phyloP scores from a whole-genome alignment of 53 echinoderm and acorn worm genomes.

The Apostichopus leukothele region DNA sequence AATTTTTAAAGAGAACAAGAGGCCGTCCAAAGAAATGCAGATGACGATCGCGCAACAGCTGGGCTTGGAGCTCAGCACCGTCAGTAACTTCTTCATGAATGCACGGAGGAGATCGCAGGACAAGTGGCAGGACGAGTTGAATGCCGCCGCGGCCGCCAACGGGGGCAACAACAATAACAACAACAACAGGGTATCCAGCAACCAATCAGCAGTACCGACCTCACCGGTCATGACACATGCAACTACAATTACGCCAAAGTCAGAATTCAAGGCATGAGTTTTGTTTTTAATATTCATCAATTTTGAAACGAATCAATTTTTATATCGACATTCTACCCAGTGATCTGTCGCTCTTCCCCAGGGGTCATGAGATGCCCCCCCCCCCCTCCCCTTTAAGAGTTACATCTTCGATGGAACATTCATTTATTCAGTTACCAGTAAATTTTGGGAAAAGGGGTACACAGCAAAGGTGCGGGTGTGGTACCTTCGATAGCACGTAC shows the following conservation, averaged over 20 bases:
- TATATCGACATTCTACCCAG: background rate
- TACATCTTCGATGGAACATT: too few species aligned
- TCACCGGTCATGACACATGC: conserved; percentile 51
- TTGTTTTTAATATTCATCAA: background rate
- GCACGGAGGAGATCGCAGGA: conserved; percentile 91
- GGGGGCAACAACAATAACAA: conserved; percentile 39
- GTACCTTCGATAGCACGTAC: too few species aligned
- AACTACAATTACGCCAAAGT: conserved; percentile 84
- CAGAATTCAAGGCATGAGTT: conserved; percentile 64
- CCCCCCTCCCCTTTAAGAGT: too few species aligned
- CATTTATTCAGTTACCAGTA: too few species aligned
- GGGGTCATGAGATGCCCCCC: too few species aligned
- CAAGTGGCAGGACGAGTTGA: conserved; percentile 94
- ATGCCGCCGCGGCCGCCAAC: conserved; percentile 47
- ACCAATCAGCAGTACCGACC: background rate
- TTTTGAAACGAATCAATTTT: background rate
- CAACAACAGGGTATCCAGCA: conserved; percentile 34
- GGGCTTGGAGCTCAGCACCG: conserved; percentile 95
- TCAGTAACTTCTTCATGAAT: conserved; percentile 99
- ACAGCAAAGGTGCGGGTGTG: too few species aligned
- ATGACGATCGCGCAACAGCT: conserved; percentile 98
- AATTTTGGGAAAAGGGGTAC: too few species aligned
- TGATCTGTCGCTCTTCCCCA: too few species aligned
- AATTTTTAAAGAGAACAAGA: conserved; percentile 99
- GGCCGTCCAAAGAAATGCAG: conserved; percentile 98